A percentile compares a stretch with the other conserved stretches of the same genome.
These are phyloP conservation scores for Hybos culiciformis DNA, from an alignment of 2,888 invertebrate species.

Conservation along the genomic window DNA sequence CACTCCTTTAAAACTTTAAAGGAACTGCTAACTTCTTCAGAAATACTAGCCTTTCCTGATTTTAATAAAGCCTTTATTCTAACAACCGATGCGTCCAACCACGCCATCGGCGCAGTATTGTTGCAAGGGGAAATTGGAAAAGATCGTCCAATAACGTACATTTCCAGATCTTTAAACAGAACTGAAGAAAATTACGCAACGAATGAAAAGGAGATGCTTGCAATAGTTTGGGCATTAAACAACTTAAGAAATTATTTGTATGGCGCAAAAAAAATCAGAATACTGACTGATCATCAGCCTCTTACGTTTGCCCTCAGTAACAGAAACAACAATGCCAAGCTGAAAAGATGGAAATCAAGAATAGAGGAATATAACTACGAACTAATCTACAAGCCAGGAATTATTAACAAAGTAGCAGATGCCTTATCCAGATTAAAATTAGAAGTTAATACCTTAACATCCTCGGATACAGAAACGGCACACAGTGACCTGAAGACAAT, in stretches of 20 bases:
- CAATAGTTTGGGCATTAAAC: conserved; percentile 11
- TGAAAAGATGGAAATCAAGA: conserved; percentile 12
- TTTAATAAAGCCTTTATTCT: conserved; percentile 5
- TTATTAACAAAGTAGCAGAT: conserved; percentile 8
- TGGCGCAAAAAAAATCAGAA: conserved; percentile 11
- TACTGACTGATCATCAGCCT: conserved; percentile 14
- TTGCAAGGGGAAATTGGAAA: conserved; percentile 4
- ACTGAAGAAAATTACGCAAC: conserved; percentile 13
- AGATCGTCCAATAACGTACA: not conserved
- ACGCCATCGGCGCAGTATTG: conserved; percentile 7
- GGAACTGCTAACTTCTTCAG: conserved; percentile 4
- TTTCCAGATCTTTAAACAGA: conserved; percentile 5
- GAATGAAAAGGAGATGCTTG: conserved; percentile 11
- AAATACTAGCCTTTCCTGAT: conserved; percentile 6
- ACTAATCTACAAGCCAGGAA: conserved; percentile 12
- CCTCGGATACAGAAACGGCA: not conserved
- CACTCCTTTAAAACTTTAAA: conserved; percentile 8
- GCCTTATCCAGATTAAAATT: conserved; percentile 10
- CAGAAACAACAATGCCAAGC: conserved; percentile 9
- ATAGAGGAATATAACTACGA: conserved; percentile 13
- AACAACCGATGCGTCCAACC: conserved; percentile 7
- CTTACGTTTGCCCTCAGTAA: conserved; percentile 7
- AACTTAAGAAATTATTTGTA: conserved; percentile 12
- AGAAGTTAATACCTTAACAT: not conserved
- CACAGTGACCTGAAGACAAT: conserved; percentile 12